phyloP scores from a whole-genome alignment of 2,113 vertebrate genomes.

The Cephalophus harveyi region DNA sequence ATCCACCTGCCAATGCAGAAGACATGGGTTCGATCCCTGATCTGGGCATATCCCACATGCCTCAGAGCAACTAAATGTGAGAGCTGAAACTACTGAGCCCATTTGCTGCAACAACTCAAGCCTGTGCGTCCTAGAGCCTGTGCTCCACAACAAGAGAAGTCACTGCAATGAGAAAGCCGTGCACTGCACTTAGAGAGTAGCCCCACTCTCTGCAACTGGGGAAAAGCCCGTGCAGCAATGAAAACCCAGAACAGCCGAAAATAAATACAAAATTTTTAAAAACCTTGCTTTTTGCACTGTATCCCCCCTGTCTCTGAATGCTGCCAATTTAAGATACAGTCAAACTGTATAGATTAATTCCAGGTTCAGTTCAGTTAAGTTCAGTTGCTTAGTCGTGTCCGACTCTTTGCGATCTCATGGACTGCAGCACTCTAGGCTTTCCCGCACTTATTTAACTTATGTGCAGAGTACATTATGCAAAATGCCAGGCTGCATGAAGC shows the following conservation, averaged over 20 bases:
- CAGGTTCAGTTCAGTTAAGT: neutral
- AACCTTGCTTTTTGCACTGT: neutral
- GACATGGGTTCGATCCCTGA: neutral
- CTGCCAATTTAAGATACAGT: neutral
- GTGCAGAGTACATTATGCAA: neutral
- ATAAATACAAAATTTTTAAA: neutral
- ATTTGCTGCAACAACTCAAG: neutral
- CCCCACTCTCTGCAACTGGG: neutral
- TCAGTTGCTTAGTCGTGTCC: neutral
- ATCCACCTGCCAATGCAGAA: neutral
- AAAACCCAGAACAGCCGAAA: neutral
- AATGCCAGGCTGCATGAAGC: neutral
- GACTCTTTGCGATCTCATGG: neutral
- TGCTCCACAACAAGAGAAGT: neutral
- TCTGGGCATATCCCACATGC: neutral
- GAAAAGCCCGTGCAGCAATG: neutral
- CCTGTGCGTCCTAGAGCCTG: neutral
- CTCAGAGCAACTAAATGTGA: neutral
- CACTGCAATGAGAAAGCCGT: neutral
- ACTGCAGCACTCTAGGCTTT: neutral
- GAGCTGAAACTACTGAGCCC: neutral
- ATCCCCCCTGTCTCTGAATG: neutral
- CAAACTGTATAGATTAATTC: neutral
- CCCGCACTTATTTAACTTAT: neutral
- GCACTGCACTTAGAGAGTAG: neutral